Evolutionary conservation across 2,113 vertebrate genomes (phyloP), one percentile per base, ranked within the genome.

Genomic region (Gallinago media): DNA sequence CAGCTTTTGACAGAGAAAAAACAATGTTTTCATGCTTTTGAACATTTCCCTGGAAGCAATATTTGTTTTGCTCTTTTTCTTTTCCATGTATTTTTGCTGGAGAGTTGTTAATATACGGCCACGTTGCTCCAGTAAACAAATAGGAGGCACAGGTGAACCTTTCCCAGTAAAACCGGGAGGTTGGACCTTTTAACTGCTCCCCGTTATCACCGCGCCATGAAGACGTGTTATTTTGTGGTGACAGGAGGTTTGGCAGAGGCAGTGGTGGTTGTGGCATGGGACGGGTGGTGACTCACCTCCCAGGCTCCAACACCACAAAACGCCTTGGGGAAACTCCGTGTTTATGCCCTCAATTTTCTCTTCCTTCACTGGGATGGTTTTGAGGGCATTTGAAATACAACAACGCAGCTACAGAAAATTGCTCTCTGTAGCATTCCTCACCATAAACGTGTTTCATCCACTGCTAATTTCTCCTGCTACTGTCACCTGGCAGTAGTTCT

Each of bases 141-240:
- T 7, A 63, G 36, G 29, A 52, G 61, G 27, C 55, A 40, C 22
- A 32, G 62, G 42, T 3, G 3, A n/a, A 44, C 21, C 21, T 62
- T 68, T 19, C 49, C 61, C 25, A 23, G 3, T 46, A 12, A 38
- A 79, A 31, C 49, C 0, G 0, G 18, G 20, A 29, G 15, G 42
- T 8, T 62, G 32, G 34, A 12, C 32, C 26, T 79, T 29, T 11
- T 46, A 15, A 3, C 44, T 52, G 50, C 29, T 71, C 20, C 5
- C 0, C 2, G 0, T 14, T 23, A 31, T 10, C 50, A 0, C 25
- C 12, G 36, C n/a, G 25, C 50, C 42, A 9, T 22, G 3, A 70
- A 31, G 56, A 21, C 1, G 2, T 9, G 55, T 15, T 40, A 2
- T 5, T 22, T 17, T 17, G 12, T 4, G 23, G 5, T 25, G 29